A percentile compares a stretch with the other conserved stretches of the same genome.
Evolutionary conservation across 2,113 vertebrate genomes (phyloP).

Genomic region (Bubalus kerabau): DNA sequence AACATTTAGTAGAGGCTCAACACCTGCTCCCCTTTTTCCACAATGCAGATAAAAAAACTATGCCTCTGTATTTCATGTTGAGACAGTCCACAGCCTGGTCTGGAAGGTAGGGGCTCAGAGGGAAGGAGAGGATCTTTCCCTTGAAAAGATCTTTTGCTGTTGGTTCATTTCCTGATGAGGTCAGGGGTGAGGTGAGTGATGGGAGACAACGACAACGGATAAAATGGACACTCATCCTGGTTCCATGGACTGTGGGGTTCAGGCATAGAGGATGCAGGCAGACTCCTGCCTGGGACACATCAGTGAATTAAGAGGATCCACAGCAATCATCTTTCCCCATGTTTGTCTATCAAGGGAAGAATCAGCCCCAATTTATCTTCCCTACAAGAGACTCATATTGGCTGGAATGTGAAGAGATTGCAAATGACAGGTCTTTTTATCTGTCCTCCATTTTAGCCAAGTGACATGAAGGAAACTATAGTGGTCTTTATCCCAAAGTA

Average conservation of each 20-base stretch:
- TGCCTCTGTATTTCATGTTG: background rate
- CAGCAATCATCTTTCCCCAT: no score
- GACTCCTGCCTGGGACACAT: background rate
- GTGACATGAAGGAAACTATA: background rate
- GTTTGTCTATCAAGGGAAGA: background rate
- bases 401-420: background rate
- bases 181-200: background rate
- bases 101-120: background rate
- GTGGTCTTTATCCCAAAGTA: background rate
- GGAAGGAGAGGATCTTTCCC: background rate
- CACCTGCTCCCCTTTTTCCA: background rate
- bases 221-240: background rate
- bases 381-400: background rate
- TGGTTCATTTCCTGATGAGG: background rate
- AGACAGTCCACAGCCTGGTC: background rate
- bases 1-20: background rate
- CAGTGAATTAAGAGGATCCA: background rate
- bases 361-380: background rate
- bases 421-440: background rate
- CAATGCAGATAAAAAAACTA: background rate
- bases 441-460: background rate
- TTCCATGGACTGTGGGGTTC: background rate
- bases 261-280: background rate
- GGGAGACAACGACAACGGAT: background rate
- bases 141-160: background rate